These are phyloP conservation scores for Myotis lucifugus DNA, from an alignment of 2,113 vertebrate genomes.

Conservation along the genomic window DNA sequence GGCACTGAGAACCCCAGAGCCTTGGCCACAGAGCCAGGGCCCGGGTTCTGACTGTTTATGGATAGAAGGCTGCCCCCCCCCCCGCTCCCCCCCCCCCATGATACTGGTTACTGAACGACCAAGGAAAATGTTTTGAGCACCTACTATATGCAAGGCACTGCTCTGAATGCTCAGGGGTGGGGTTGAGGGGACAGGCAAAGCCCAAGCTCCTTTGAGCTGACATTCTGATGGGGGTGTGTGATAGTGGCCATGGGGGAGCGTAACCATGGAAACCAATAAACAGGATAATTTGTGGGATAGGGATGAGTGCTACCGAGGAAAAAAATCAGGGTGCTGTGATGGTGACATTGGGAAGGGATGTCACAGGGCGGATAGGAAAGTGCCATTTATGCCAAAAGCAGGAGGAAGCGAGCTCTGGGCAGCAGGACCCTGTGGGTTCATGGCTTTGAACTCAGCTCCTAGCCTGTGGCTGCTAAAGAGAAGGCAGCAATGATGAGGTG, in stretches of 20 bases:
- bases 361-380: background rate
- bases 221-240: constrained; percentile 38
- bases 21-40: background rate
- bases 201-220: background rate
- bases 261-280: constrained; percentile 73
- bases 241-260: background rate
- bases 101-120: background rate
- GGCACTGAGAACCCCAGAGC: background rate
- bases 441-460: background rate
- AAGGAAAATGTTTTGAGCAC: background rate
- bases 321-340: background rate
- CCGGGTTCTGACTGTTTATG: background rate
- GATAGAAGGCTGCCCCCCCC: background rate
- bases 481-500: background rate
- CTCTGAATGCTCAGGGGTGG: background rate
- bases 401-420: background rate
- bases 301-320: background rate
- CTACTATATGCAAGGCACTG: background rate
- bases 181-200: background rate
- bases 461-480: background rate
- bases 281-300: constrained; percentile 28
- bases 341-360: background rate
- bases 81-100: background rate
- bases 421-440: fast-evolving
- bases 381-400: background rate